Conservation (phyloP, 2,797 vertebrate genomes). For the Kryptolebias ocellatus region DNA sequence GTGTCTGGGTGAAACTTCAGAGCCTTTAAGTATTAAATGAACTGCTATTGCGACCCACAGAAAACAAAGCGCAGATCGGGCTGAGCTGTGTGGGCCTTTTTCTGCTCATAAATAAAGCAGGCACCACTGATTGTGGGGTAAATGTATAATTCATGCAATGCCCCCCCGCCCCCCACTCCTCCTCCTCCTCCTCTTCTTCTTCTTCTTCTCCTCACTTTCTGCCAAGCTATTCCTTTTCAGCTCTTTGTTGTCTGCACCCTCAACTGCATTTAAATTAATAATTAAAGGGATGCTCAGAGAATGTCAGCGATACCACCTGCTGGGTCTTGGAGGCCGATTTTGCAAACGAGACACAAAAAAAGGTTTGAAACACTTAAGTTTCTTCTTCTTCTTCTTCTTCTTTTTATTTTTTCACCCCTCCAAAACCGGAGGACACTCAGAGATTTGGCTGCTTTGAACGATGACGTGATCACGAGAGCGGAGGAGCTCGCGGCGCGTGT, state of each 20-base stretch:
- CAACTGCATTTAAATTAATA: constrained; percentile 81
- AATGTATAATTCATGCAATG: constrained; percentile 84
- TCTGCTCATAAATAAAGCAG: constrained; percentile 84
- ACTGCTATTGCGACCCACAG: constrained; percentile 68
- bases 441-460: constrained; percentile 60
- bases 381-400: constrained; percentile 5
- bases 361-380: constrained; percentile 40
- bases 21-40: constrained; percentile 78
- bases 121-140: constrained; percentile 77
- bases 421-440: constrained; percentile 27
- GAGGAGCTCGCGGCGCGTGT: constrained; percentile 16
- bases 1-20: constrained; percentile 63
- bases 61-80: constrained; percentile 74
- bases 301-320: constrained; percentile 74
- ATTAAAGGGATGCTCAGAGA: constrained; percentile 77
- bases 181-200: constrained; percentile 56
- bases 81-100: constrained; percentile 66
- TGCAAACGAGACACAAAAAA: constrained; percentile 46
- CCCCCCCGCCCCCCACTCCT: constrained; percentile 43
- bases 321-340: constrained; percentile 30
- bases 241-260: constrained; percentile 79
- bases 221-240: constrained; percentile 71
- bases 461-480: constrained; percentile 51
- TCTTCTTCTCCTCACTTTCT: constrained; percentile 71
- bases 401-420: constrained; percentile 17